Base-by-base conservation (phyloP, 2,113 vertebrate genomes). In the Gallinago jamesoni region DNA sequence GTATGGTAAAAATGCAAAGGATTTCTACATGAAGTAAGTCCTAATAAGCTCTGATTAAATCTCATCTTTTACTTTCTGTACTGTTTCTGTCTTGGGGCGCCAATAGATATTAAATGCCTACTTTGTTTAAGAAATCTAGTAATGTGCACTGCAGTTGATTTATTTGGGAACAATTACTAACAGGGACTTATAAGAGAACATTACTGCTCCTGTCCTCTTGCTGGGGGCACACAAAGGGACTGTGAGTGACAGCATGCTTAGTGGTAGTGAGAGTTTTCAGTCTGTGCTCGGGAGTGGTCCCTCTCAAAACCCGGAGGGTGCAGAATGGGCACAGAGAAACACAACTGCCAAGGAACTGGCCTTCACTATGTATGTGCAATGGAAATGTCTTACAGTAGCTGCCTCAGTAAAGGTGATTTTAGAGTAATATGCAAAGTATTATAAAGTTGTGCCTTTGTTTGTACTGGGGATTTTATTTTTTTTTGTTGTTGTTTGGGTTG, bases 51-150 rank as follows among this genome's bases (percentile, higher is more conserved):
- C 45, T 69, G 24, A n/a, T 90, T 84, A 43, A 33, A 56, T 72
- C 24, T 10, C 12, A 19, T 92, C 24, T 73, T 90, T 81, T 87
- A 24, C 25, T 87, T 82, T 75, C 20, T 22, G 6, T 76, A 6
- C n/a, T 30, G n/a, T 69, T 82, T 30, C 30, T 90, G 75, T 78
- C 82, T 94, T 86, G 47, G 14, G 59, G 33, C 7, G 2, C 20
- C 35, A 48, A 55, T 15, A n/a, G 39, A 73, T 79, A 66, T 53
- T 81, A 89, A 96, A 89, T 53, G 53, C 19, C 68, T 88, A 6
- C 41, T 95, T 94, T 90, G 76, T 75, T 94, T 89, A 92, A 84
- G 73, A 66, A 96, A 64, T 84, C 80, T 56, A 35, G 60, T 90
- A 66, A 75, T 57, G 62, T 79, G 31, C 55, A 43, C 62, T 76